A percentile compares a stretch with the other conserved stretches of the same genome.
phyloP scores from a whole-genome alignment of 2,113 vertebrate species.

The Megaceryle torquata region DNA sequence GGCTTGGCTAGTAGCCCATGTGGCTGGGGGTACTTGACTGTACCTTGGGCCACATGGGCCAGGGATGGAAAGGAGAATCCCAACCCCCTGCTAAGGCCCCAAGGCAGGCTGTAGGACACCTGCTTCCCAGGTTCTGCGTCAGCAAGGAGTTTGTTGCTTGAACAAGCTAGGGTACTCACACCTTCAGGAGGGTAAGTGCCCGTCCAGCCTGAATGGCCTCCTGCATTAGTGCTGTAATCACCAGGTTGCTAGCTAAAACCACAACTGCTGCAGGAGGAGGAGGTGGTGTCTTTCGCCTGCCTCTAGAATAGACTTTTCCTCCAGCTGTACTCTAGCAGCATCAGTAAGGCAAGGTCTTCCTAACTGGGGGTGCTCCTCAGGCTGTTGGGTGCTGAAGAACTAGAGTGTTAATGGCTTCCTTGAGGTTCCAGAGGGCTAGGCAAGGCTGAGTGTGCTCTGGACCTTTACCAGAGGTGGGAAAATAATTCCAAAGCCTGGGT shows the following conservation, averaged over 20 bases:
- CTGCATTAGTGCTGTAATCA: neutral
- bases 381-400: neutral
- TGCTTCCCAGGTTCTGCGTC: neutral
- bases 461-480: neutral
- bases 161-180: neutral
- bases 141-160: neutral
- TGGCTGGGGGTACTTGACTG: no score
- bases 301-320: neutral
- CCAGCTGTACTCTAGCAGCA: neutral
- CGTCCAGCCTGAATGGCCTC: rapidly evolving
- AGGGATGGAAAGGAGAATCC: neutral
- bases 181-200: neutral
- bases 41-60: neutral
- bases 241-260: neutral
- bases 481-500: neutral
- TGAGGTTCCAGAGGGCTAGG: neutral
- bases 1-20: neutral
- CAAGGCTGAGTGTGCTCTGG: neutral
- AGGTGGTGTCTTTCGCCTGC: neutral
- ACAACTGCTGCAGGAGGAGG: neutral
- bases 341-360: neutral
- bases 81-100: neutral
- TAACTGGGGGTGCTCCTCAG: rapidly evolving
- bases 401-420: neutral
- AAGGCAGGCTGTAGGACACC: neutral